Evolutionary conservation across 2,888 invertebrate genomes (phyloP).

Genomic region (Sylvicola fuscatus): DNA sequence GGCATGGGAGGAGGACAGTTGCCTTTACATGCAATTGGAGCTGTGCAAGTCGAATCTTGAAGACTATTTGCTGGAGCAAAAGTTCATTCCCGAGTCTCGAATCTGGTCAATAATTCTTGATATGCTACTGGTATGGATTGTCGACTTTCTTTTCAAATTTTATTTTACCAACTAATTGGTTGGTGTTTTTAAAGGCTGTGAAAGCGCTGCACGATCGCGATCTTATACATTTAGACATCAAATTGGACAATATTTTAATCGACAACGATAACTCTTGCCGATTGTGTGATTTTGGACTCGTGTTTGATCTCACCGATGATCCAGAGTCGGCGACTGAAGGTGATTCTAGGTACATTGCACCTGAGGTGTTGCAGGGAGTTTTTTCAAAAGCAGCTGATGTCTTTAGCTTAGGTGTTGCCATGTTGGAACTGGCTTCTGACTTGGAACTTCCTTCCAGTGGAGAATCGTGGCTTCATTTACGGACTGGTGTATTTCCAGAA

Average conservation of each 20-base stretch:
- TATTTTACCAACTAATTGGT: slow-evolving; percentile 2
- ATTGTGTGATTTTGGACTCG: slow-evolving; percentile 54
- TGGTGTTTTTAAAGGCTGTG: slow-evolving; percentile 29
- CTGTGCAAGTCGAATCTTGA: slow-evolving; percentile 41
- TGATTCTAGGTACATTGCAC: slow-evolving; percentile 54
- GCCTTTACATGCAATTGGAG: slow-evolving; percentile 49
- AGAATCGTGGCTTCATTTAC: slow-evolving; percentile 42
- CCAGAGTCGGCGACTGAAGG: slow-evolving; percentile 39
- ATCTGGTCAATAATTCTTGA: slow-evolving; percentile 49
- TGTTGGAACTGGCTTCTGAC: slow-evolving; percentile 48
- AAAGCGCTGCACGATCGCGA: slow-evolving; percentile 44
- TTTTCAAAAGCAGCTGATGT: slow-evolving; percentile 53
- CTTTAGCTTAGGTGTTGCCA: slow-evolving; percentile 50
- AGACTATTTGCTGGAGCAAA: slow-evolving; percentile 31
- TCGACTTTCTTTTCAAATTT: neutral
- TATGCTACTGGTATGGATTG: slow-evolving; percentile 22
- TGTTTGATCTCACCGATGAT: slow-evolving; percentile 33
- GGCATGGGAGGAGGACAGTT: slow-evolving; percentile 53
- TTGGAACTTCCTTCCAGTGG: slow-evolving; percentile 47
- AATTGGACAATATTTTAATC: slow-evolving; percentile 56
- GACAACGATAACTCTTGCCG: slow-evolving; percentile 42
- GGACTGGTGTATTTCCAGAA: slow-evolving; percentile 32
- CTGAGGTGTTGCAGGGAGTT: slow-evolving; percentile 41
- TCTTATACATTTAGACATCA: slow-evolving; percentile 54
- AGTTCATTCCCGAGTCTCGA: slow-evolving; percentile 34